Evolutionary conservation across 2,888 invertebrate species (phyloP).

Genomic region (Polylopha cassiicola): DNA sequence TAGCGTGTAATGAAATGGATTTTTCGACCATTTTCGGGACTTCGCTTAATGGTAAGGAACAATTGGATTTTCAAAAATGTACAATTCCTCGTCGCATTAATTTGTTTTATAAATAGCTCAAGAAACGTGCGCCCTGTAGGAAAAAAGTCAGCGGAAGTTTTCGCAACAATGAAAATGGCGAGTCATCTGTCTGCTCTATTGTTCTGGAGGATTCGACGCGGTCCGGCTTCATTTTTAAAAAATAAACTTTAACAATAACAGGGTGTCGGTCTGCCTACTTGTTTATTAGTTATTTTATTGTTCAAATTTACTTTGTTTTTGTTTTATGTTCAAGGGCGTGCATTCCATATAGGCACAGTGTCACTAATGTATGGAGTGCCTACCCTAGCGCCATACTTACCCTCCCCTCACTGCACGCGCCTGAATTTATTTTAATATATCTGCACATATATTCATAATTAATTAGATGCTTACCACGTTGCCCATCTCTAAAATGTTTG

Average conservation of each 20-base stretch:
- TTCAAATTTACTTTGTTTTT: not conserved
- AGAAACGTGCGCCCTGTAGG: too few species aligned
- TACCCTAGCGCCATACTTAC: too few species aligned
- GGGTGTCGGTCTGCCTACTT: too few species aligned
- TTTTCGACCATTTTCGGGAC: slow-evolving; percentile 12
- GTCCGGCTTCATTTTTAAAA: not conserved
- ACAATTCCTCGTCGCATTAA: not conserved
- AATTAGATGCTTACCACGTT: too few species aligned
- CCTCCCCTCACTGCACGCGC: too few species aligned
- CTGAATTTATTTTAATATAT: too few species aligned
- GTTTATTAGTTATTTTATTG: not conserved
- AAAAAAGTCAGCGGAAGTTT: not conserved
- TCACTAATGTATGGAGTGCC: too few species aligned
- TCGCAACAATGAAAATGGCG: not conserved
- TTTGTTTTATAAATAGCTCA: too few species aligned
- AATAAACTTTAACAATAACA: not conserved
- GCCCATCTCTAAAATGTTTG: too few species aligned
- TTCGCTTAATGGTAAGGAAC: slow-evolving; percentile 1
- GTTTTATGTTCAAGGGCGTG: slow-evolving; percentile 14
- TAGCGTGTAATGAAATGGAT: slow-evolving; percentile 16
- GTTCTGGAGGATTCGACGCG: not conserved
- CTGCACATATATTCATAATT: too few species aligned
- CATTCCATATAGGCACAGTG: too few species aligned
- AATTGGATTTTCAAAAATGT: not conserved
- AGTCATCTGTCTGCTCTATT: not conserved